These are phyloP conservation scores for Sceloporus undulatus DNA, from an alignment of 2,113 vertebrate genomes.

Conservation along the genomic window DNA sequence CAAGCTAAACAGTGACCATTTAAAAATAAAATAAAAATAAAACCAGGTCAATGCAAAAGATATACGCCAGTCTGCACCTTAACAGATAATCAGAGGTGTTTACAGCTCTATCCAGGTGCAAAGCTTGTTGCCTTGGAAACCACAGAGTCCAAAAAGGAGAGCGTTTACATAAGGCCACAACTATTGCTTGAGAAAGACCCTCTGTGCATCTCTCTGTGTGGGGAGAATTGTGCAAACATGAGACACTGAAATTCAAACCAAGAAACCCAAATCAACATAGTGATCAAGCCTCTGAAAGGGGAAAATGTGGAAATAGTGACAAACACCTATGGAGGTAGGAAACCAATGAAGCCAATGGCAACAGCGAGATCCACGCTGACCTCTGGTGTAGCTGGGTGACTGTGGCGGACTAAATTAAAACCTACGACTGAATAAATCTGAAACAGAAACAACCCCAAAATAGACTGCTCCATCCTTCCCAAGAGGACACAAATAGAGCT, in stretches of 20 bases:
- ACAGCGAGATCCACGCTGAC: background rate
- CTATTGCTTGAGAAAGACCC: constrained; percentile 24
- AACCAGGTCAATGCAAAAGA: constrained; percentile 23
- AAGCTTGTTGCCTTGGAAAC: constrained; percentile 66
- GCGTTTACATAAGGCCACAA: background rate
- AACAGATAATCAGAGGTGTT: constrained; percentile 42
- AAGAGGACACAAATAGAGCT: no score
- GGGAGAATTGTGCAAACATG: background rate
- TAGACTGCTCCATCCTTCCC: no score
- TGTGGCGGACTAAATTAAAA: no score
- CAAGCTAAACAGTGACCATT: background rate
- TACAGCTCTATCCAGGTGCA: constrained; percentile 55
- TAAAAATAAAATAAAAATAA: background rate
- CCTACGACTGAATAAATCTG: background rate
- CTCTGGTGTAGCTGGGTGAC: background rate
- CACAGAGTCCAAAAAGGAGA: constrained; percentile 9
- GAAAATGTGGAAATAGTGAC: no score
- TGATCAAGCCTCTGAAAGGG: background rate
- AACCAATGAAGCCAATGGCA: background rate
- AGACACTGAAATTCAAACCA: constrained; percentile 29
- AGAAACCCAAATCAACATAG: constrained; percentile 16
- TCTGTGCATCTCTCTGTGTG: constrained; percentile 27
- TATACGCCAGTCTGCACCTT: background rate
- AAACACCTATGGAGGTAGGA: background rate
- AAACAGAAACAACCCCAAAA: no score